Conservation (phyloP, 2,113 vertebrate species). For the Macheiramphus alcinus region DNA sequence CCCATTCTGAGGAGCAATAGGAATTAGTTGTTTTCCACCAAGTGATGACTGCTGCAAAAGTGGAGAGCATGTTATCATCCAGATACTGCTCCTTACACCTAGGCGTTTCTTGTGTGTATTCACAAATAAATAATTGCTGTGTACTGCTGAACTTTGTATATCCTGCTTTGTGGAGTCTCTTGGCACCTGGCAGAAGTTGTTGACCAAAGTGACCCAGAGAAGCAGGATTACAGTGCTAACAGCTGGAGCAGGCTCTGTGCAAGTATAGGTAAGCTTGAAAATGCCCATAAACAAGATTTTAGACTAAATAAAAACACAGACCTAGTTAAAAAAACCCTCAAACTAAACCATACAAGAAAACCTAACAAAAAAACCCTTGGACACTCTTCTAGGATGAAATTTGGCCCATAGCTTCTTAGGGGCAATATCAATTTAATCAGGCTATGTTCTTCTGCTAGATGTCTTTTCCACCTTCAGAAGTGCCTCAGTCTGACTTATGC, state of each 20-base stretch:
- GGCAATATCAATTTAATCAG: background rate
- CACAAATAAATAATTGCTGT: background rate
- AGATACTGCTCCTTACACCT: background rate
- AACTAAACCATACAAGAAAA: background rate
- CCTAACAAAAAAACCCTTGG: background rate
- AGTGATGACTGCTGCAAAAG: fast-evolving
- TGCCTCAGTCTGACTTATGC: background rate
- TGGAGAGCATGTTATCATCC: background rate
- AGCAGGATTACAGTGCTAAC: background rate
- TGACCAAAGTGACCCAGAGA: background rate
- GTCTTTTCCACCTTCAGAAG: background rate
- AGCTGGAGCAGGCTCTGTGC: background rate
- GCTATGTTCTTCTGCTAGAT: background rate
- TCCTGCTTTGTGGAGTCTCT: background rate
- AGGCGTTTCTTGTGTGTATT: background rate
- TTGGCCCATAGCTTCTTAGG: background rate
- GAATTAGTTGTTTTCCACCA: background rate
- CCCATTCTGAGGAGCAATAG: background rate
- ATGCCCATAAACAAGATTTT: background rate
- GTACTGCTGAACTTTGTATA: background rate
- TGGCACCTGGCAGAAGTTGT: background rate
- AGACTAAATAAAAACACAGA: background rate
- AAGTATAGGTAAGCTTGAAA: background rate
- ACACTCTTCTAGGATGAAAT: background rate
- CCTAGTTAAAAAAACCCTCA: background rate